A percentile compares a stretch with the other conserved stretches of the same genome.
Conservation (phyloP, 2,888 invertebrate genomes). For the Melipona beecheii region DNA sequence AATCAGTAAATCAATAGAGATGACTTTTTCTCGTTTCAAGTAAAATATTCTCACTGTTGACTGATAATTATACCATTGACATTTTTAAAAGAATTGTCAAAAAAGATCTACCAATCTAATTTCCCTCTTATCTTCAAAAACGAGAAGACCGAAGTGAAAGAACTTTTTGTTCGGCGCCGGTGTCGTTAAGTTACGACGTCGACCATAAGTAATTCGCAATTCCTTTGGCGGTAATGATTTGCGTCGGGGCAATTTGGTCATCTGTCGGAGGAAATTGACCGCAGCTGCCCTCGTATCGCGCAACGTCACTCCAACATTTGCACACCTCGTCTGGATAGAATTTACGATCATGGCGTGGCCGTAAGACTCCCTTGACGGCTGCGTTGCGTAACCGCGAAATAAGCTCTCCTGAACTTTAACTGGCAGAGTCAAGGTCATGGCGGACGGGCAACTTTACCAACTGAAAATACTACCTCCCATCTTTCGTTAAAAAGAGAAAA, state of each 20-base stretch:
- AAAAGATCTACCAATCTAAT: too few relatives aligned
- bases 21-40: too few relatives aligned
- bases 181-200: too few relatives aligned
- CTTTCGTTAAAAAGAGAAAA: neutral
- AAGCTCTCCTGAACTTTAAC: conserved; percentile 51
- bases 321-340: conserved; percentile 50
- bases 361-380: conserved; percentile 34
- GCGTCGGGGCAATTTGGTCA: conserved; percentile 48
- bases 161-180: too few relatives aligned
- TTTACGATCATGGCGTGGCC: conserved; percentile 59
- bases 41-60: too few relatives aligned
- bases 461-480: conserved; percentile 26
- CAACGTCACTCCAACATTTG: conserved; percentile 45
- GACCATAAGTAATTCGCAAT: neutral
- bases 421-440: conserved; percentile 62
- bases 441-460: conserved; percentile 39
- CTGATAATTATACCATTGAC: too few relatives aligned
- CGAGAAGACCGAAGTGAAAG: too few relatives aligned
- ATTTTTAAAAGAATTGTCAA: too few relatives aligned
- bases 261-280: conserved; percentile 63
- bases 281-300: conserved; percentile 30
- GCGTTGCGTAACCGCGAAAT: conserved; percentile 57
- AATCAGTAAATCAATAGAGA: too few relatives aligned
- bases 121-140: too few relatives aligned
- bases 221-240: neutral